phyloP scores from a whole-genome alignment of 1,140 invertebrate species.

The Matsumurasca onukii region DNA sequence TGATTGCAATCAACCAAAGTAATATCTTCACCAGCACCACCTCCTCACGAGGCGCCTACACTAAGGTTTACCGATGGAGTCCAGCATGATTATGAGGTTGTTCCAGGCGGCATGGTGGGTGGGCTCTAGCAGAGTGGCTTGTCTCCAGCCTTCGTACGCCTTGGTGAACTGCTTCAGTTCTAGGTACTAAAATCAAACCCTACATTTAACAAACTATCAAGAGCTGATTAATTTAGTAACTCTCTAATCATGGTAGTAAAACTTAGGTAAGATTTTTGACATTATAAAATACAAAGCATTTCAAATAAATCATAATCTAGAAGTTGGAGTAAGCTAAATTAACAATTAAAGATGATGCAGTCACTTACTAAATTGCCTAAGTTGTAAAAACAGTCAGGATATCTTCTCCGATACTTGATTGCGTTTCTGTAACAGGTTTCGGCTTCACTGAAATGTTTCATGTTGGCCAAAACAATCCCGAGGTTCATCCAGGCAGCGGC shows the following conservation, averaged over 20 bases:
- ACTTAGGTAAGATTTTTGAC: not conserved
- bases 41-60: too few species aligned
- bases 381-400: slow-evolving; percentile 94
- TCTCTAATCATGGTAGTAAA: too few species aligned
- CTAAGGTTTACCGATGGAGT: slow-evolving; percentile 77
- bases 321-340: not conserved
- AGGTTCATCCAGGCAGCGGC: slow-evolving; percentile 98
- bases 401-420: slow-evolving; percentile 70
- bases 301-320: not conserved
- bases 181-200: slow-evolving; percentile 59
- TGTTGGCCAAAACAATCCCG: slow-evolving; percentile 82
- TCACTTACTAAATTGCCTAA: slow-evolving; percentile 82
- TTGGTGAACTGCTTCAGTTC: slow-evolving; percentile 58
- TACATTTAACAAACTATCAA: too few species aligned
- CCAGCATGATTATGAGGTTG: slow-evolving; percentile 85
- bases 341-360: not conserved
- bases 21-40: too few species aligned
- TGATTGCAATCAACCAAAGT: too few species aligned
- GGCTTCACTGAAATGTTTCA: slow-evolving; percentile 70
- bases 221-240: too few species aligned
- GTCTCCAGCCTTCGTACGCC: slow-evolving; percentile 72
- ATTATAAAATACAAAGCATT: not conserved
- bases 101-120: slow-evolving; percentile 86
- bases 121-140: slow-evolving; percentile 74
- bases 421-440: slow-evolving; percentile 79